phyloP scores from a whole-genome alignment of 1,140 invertebrate species.

The Procambarus virginalis region DNA sequence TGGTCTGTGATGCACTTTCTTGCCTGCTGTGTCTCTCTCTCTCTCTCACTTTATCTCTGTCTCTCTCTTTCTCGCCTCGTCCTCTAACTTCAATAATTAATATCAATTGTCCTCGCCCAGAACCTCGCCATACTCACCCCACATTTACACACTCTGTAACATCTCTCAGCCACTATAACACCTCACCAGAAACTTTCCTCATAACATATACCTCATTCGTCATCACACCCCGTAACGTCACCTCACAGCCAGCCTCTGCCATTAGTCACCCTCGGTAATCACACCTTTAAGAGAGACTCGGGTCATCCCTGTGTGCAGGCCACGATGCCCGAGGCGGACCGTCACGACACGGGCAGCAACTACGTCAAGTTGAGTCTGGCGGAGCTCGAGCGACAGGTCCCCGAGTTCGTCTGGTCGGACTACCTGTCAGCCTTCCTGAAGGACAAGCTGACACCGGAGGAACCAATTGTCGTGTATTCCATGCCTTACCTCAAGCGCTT shows the following conservation, averaged over 20 bases:
- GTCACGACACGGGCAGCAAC: constrained; percentile 86
- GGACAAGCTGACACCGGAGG: constrained; percentile 79
- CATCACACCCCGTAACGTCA: too few species aligned
- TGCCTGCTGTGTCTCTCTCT: not conserved
- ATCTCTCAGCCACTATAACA: too few species aligned
- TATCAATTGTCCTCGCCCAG: too few species aligned
- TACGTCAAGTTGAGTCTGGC: constrained; percentile 83
- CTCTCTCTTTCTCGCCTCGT: too few species aligned
- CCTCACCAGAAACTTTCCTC: too few species aligned
- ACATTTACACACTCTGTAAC: too few species aligned
- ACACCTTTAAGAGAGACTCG: too few species aligned
- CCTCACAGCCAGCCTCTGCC: too few species aligned
- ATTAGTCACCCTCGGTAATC: too few species aligned
- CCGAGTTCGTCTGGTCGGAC: constrained; percentile 85
- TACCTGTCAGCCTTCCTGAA: constrained; percentile 84
- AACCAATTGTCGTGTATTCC: constrained; percentile 86
- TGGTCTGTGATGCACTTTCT: not conserved
- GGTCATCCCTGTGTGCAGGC: constrained; percentile 75
- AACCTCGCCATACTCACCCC: too few species aligned
- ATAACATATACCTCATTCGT: too few species aligned
- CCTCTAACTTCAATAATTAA: too few species aligned
- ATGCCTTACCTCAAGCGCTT: constrained; percentile 86
- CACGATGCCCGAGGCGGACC: constrained; percentile 85
- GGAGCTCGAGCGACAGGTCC: constrained; percentile 81
- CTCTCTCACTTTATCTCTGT: not conserved